phyloP scores from a whole-genome alignment of 2,797 vertebrate genomes.

The Coccyzus lansbergi region DNA sequence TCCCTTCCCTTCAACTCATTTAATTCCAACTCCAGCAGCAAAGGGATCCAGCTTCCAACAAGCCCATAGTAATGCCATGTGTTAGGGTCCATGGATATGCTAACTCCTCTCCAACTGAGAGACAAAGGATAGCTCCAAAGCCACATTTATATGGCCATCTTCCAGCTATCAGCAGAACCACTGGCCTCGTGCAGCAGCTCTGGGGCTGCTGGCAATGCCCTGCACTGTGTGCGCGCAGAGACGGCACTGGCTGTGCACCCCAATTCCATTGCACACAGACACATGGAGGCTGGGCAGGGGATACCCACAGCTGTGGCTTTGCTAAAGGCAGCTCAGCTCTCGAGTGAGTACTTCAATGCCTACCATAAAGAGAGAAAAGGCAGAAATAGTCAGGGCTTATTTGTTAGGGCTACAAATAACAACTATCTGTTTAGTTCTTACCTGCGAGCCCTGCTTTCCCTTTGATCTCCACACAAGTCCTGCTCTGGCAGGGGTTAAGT shows the following conservation, averaged over 20 bases:
- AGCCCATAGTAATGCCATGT: background rate
- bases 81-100: too few species aligned
- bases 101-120: background rate
- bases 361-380: background rate
- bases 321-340: background rate
- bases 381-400: background rate
- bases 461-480: background rate
- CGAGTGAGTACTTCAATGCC: background rate
- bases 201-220: background rate
- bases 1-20: background rate
- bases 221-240: background rate
- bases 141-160: accelerated
- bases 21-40: background rate
- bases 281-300: background rate
- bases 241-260: background rate
- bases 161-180: background rate
- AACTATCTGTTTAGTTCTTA: background rate
- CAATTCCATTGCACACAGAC: accelerated
- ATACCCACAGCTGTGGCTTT: background rate
- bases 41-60: background rate
- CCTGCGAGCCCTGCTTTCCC: background rate
- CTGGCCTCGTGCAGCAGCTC: background rate
- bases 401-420: background rate
- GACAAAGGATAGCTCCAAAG: background rate
- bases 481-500: background rate